phyloP scores from a whole-genome alignment of 2,888 invertebrate genomes.

The Drepana falcataria region DNA sequence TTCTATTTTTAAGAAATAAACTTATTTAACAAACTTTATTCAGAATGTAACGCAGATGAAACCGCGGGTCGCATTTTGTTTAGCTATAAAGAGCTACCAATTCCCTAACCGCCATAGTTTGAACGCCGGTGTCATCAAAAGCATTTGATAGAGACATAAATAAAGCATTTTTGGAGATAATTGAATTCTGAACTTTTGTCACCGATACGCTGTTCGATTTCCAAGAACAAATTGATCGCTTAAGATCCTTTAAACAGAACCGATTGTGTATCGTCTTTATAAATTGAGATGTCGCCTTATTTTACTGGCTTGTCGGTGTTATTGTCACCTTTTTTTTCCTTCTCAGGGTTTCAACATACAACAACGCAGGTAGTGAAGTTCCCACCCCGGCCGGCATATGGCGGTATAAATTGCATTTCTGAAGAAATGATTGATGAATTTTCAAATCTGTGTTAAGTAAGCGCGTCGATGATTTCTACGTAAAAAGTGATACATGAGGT shows the following conservation, averaged over 20 bases:
- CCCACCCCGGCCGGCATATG: constrained; percentile 48
- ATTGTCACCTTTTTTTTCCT: constrained; percentile 63
- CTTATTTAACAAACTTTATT: too few species aligned
- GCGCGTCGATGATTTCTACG: constrained; percentile 41
- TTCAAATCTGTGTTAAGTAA: constrained; percentile 55
- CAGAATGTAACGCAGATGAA: too few species aligned
- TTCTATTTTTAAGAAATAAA: too few species aligned
- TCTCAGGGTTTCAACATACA: constrained; percentile 18
- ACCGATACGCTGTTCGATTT: constrained; percentile 24
- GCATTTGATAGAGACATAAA: constrained; percentile 41
- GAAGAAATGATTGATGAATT: constrained; percentile 64
- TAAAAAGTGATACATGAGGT: constrained; percentile 40
- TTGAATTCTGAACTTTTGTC: constrained; percentile 40
- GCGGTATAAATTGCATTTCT: constrained; percentile 56
- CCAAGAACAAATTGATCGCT: constrained; percentile 30
- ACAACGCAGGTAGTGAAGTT: constrained; percentile 51
- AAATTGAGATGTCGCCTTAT: constrained; percentile 71
- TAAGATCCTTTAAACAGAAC: constrained; percentile 18
- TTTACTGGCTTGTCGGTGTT: constrained; percentile 56
- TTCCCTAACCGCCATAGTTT: too few species aligned
- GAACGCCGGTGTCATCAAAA: constrained; percentile 22
- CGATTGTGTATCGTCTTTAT: constrained; percentile 32
- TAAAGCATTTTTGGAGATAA: constrained; percentile 26
- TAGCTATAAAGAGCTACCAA: too few species aligned
- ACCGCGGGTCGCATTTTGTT: too few species aligned